These are phyloP conservation scores for Beroe ovata DNA, from an alignment of 37 sponge, comb jelly and placozoan genomes.

Conservation along the genomic window DNA sequence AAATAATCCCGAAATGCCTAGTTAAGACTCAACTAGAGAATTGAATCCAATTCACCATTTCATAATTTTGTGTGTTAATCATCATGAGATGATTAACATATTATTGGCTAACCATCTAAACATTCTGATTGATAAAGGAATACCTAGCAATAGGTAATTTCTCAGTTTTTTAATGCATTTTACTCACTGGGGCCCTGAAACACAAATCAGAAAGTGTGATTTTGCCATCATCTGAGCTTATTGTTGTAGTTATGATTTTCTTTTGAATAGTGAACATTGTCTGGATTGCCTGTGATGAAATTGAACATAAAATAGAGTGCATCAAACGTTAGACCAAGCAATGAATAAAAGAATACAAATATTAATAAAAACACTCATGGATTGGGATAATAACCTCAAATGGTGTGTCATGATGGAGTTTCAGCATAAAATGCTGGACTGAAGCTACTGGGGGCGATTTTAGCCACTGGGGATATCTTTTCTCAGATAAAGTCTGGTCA, in stretches of 20 bases:
- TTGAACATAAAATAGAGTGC: too few species aligned
- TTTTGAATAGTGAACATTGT: conserved; percentile 49
- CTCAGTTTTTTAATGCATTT: not conserved
- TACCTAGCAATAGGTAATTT: too few species aligned
- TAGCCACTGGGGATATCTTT: conserved; percentile 15
- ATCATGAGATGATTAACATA: too few species aligned
- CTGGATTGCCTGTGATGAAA: conserved; percentile 29
- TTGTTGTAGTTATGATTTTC: not conserved
- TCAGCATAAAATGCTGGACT: conserved; percentile 59
- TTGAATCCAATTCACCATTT: not conserved
- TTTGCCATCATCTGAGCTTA: not conserved
- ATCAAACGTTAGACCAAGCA: too few species aligned
- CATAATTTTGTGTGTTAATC: not conserved
- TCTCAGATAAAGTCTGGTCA: not conserved
- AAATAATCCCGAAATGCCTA: conserved; percentile 8
- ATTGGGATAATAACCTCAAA: too few species aligned
- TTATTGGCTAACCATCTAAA: too few species aligned
- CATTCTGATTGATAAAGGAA: too few species aligned
- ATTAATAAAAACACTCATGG: too few species aligned
- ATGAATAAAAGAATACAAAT: too few species aligned
- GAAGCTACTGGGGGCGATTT: conserved; percentile 3
- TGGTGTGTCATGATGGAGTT: conserved; percentile 19
- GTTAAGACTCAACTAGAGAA: not conserved
- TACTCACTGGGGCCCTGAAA: not conserved
- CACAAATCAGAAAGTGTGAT: conserved; percentile 14